These are phyloP conservation scores for Siniperca undulata DNA, from an alignment of 2,797 vertebrate genomes.

Conservation along the genomic window DNA sequence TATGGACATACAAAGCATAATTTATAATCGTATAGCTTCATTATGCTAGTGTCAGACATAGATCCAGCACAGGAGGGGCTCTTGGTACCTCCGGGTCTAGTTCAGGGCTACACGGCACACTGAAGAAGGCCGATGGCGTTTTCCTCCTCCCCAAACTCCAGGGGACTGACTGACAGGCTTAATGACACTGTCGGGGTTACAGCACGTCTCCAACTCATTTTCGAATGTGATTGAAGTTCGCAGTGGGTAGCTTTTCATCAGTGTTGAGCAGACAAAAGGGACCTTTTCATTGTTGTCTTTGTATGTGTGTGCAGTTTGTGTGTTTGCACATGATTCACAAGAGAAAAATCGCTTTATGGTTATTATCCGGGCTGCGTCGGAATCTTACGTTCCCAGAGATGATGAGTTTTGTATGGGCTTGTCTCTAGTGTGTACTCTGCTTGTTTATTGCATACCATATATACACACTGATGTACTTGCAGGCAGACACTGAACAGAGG, in stretches of 20 bases:
- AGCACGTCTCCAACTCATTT: slow-evolving; percentile 81
- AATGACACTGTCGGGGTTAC: slow-evolving; percentile 81
- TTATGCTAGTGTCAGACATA: slow-evolving; percentile 69
- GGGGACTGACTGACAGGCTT: slow-evolving; percentile 80
- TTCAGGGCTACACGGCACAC: slow-evolving; percentile 52
- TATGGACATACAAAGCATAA: slow-evolving; percentile 63
- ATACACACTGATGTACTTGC: slow-evolving; percentile 22
- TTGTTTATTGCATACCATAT: slow-evolving; percentile 67
- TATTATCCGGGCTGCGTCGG: slow-evolving; percentile 64
- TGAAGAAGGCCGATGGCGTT: slow-evolving; percentile 57
- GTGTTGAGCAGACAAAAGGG: slow-evolving; percentile 82
- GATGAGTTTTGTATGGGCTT: slow-evolving; percentile 66
- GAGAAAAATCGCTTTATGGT: slow-evolving; percentile 68
- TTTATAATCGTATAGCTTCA: slow-evolving; percentile 74
- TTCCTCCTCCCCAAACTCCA: slow-evolving; percentile 57
- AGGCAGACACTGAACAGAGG: slow-evolving; percentile 41
- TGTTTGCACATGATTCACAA: slow-evolving; percentile 64
- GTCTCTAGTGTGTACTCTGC: slow-evolving; percentile 68
- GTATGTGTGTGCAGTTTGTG: slow-evolving; percentile 58
- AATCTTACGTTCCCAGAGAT: slow-evolving; percentile 67
- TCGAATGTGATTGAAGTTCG: slow-evolving; percentile 83
- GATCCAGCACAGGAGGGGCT: slow-evolving; percentile 58
- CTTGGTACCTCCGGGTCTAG: slow-evolving; percentile 63
- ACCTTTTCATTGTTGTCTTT: slow-evolving; percentile 74
- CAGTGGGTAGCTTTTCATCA: slow-evolving; percentile 85